phyloP scores from a whole-genome alignment of 2,888 invertebrate genomes.

The Drosophila cognata region DNA sequence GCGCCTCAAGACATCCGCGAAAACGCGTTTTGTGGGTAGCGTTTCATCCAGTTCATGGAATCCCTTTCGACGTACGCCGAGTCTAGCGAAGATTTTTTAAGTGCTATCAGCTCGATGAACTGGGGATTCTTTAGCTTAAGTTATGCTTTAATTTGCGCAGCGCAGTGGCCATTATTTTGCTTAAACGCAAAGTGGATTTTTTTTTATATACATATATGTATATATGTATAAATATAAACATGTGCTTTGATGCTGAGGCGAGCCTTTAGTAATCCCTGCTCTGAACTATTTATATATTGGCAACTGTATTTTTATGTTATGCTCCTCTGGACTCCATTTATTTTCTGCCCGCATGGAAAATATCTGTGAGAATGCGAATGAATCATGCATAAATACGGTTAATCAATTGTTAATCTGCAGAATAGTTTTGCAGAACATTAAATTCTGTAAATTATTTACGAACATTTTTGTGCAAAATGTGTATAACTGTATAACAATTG shows the following conservation, averaged over 20 bases:
- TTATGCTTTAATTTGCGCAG: constrained; percentile 48
- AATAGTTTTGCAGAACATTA: constrained; percentile 2
- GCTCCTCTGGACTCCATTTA: constrained; percentile 45
- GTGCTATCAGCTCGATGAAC: background rate
- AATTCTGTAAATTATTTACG: constrained; percentile 18
- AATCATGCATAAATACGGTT: constrained; percentile 6
- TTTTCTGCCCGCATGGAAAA: constrained; percentile 53
- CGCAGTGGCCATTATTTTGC: constrained; percentile 59
- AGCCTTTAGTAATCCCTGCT: constrained; percentile 5
- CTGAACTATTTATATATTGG: constrained; percentile 5
- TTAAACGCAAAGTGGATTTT: constrained; percentile 40
- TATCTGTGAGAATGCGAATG: constrained; percentile 43
- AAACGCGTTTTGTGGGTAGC: constrained; percentile 83
- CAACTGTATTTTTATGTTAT: constrained; percentile 1
- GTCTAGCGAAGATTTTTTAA: constrained; percentile 84
- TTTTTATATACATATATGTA: background rate
- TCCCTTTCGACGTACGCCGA: constrained; percentile 84
- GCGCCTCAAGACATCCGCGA: constrained; percentile 81
- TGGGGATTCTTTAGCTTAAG: constrained; percentile 39
- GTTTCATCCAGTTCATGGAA: constrained; percentile 85
- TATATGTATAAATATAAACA: constrained; percentile 5
- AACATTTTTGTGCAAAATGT: constrained; percentile 36
- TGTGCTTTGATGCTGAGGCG: constrained; percentile 13
- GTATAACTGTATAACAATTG: constrained; percentile 31
- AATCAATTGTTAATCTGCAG: constrained; percentile 8